Percentiles rank a stretch among this genome's conserved stretches.
Evolutionary conservation across 2,888 invertebrate genomes (phyloP).

Genomic region (Augochlorella aurata): DNA sequence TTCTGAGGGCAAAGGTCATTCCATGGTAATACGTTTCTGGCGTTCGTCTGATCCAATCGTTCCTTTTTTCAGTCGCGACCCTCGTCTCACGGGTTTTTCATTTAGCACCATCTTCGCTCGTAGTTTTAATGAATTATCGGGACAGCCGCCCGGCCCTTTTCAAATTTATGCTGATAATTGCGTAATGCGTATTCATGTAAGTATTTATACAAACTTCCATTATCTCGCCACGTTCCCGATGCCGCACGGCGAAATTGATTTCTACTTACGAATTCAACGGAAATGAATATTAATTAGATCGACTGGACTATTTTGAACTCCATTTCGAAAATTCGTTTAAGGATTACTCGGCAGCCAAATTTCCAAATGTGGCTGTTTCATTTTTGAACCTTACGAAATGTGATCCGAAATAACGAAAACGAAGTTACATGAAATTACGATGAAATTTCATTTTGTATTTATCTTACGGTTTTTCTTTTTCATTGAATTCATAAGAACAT

Average conservation of each 20-base stretch:
- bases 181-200: not conserved
- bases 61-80: not conserved
- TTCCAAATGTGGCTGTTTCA: too few relatives aligned
- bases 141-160: not conserved
- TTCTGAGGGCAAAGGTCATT: constrained; percentile 3
- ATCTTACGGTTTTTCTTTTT: too few relatives aligned
- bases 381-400: too few relatives aligned
- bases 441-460: too few relatives aligned
- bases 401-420: too few relatives aligned
- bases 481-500: too few relatives aligned
- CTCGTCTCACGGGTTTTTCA: constrained; percentile 12
- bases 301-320: not conserved
- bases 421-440: too few relatives aligned
- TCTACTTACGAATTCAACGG: not conserved
- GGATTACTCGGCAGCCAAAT: too few relatives aligned
- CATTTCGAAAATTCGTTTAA: not conserved
- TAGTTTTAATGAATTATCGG: not conserved
- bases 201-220: not conserved
- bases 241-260: not conserved
- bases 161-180: not conserved
- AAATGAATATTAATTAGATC: not conserved
- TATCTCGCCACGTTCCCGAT: not conserved
- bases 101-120: not conserved
- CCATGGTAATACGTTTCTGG: constrained; percentile 9
- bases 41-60: constrained; percentile 6